Base-by-base conservation (phyloP, 1,140 invertebrate genomes). In the Agrilus planipennis region DNA sequence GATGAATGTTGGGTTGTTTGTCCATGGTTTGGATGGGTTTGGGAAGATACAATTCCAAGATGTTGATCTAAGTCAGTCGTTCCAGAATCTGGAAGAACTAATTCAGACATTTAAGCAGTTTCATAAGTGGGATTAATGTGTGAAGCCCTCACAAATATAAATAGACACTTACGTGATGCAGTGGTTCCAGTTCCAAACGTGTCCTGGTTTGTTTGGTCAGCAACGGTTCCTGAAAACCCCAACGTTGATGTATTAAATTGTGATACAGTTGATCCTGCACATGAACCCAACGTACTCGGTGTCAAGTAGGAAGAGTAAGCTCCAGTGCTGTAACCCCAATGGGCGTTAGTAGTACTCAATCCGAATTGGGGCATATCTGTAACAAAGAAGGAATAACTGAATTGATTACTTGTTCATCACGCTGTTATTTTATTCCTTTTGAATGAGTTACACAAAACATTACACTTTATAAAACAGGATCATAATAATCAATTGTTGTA, bases 311-410 rank as follows among this genome's bases (percentile, higher is more conserved):
- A 79, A 0, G 82, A 81, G 57, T 86, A 86, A 2, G 80, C 81
- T 12, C 78, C 78, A n/a, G 81, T 77, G 3, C 82, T 75, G 54
- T 86, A 86, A 25, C 83, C 81, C 83, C 83, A 88, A 49, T 82
- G 79, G 2, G 80, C 80, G 57, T 86, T 85, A 43, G 80, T 74
- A 44, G 79, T 79, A 53, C 80, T 79, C 59, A 83, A 60, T 27
- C 81, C 78, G 54, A 84, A 83, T 62, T 84, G 79, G 32, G 78
- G 75, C 76, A 84, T 79, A 62, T 82, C 81, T 84, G 62, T 31
- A 61, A 58, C 36, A 47, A n/a, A n/a, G n/a, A n/a, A n/a, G n/a
- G n/a, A n/a, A n/a, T n/a, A n/a, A n/a, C n/a, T n/a, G n/a, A n/a
- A n/a, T n/a, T n/a, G n/a, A n/a, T n/a, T n/a, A n/a, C n/a, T n/a